phyloP scores from a whole-genome alignment of 2,888 invertebrate genomes.

The Xestia c-nigrum region DNA sequence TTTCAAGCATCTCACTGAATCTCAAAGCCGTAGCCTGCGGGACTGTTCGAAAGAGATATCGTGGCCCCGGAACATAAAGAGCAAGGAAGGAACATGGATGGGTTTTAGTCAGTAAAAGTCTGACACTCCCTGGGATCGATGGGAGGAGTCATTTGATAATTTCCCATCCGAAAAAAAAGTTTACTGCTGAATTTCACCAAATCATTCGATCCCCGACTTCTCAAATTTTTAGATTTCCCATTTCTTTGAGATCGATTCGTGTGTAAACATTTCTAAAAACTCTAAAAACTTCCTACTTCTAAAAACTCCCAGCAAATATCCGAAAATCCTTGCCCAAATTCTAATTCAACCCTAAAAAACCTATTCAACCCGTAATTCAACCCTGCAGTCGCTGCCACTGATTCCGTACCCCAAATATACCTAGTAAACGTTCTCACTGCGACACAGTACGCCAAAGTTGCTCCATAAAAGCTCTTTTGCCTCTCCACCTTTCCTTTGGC shows the following conservation, averaged over 20 bases:
- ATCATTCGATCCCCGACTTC: neutral
- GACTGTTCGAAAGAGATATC: no score
- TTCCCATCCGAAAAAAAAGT: no score
- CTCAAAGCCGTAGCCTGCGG: no score
- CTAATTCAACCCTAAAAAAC: constrained; percentile 39
- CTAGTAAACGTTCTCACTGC: constrained; percentile 82
- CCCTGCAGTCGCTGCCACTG: constrained; percentile 67
- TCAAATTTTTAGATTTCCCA: neutral
- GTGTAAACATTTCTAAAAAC: neutral
- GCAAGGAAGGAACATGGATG: no score
- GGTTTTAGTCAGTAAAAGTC: no score
- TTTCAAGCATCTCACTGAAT: neutral
- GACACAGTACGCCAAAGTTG: constrained; percentile 85
- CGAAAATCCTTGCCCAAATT: constrained; percentile 23
- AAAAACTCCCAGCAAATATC: neutral
- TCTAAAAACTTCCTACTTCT: no score
- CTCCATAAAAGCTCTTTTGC: constrained; percentile 87
- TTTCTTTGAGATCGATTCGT: neutral
- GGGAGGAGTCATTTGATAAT: no score
- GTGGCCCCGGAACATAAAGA: no score
- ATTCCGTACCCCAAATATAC: constrained; percentile 72
- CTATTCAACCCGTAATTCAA: constrained; percentile 45
- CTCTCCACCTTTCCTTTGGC: constrained; percentile 87
- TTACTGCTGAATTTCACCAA: neutral
- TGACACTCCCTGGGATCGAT: no score